These are phyloP conservation scores for Phocides pigmalion DNA, from an alignment of 1,140 invertebrate genomes.

Conservation along the genomic window DNA sequence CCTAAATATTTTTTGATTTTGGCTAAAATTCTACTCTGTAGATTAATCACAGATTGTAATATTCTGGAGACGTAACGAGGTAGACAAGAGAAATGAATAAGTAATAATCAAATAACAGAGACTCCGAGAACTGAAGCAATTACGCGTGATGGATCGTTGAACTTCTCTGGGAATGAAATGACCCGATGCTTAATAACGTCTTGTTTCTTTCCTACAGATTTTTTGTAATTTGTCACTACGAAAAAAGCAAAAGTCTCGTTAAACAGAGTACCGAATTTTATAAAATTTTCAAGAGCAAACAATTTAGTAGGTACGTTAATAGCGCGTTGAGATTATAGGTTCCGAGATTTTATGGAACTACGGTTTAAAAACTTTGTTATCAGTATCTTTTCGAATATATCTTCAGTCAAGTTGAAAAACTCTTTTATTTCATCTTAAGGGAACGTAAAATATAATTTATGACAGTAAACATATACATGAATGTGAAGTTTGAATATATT, in stretches of 20 bases:
- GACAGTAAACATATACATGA: neutral
- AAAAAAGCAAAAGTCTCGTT: conserved; percentile 23
- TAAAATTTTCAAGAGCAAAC: conserved; percentile 19
- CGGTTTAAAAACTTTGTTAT: conserved; percentile 11
- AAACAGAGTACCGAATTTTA: conserved; percentile 21
- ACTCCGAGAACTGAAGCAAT: conserved; percentile 59
- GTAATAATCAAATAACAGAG: conserved; percentile 57
- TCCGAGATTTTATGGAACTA: conserved; percentile 13
- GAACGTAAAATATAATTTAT: neutral
- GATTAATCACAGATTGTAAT: conserved; percentile 32
- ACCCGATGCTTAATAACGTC: conserved; percentile 66
- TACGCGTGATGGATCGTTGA: conserved; percentile 69
- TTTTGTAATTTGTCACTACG: conserved; percentile 58
- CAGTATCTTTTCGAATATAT: neutral
- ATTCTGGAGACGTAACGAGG: conserved; percentile 28
- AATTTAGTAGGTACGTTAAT: conserved; percentile 18
- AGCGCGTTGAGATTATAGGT: conserved; percentile 10
- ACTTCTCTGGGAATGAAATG: conserved; percentile 59
- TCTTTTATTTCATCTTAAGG: neutral
- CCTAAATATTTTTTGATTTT: neutral
- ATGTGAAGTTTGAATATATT: no score
- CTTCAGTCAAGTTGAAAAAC: neutral
- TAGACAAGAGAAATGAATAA: conserved; percentile 48
- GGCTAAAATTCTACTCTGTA: conserved; percentile 1
- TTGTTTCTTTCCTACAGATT: conserved; percentile 56